Conservation (phyloP, 2,797 vertebrate genomes). For the Echiichthys vipera region DNA sequence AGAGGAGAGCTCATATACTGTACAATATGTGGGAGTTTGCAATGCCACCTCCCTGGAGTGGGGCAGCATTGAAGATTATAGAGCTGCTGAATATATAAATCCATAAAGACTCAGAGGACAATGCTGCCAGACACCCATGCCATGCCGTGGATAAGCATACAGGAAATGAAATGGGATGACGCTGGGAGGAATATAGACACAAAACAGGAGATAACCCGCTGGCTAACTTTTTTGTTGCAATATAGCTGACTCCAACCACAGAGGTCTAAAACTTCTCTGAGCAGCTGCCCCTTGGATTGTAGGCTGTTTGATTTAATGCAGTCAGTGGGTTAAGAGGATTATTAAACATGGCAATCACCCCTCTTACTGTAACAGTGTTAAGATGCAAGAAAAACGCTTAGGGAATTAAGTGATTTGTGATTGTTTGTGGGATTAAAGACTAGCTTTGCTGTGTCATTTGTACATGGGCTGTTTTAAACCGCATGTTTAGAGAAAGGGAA, state of each 20-base stretch:
- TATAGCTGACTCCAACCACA: constrained; percentile 10
- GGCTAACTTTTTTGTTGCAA: constrained; percentile 16
- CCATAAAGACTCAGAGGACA: constrained; percentile 33
- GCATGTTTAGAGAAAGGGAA: background rate
- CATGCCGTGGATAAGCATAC: constrained; percentile 56
- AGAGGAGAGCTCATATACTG: constrained; percentile 39
- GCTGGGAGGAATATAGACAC: constrained; percentile 10
- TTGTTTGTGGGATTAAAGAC: constrained; percentile 65
- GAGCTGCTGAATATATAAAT: constrained; percentile 48
- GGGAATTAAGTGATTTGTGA: constrained; percentile 70
- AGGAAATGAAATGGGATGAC: constrained; percentile 57
- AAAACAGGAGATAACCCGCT: constrained; percentile 25
- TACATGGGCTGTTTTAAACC: constrained; percentile 30
- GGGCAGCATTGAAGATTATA: constrained; percentile 41
- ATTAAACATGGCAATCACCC: constrained; percentile 57
- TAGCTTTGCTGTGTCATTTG: constrained; percentile 43
- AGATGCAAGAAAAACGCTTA: constrained; percentile 59
- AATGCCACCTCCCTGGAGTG: constrained; percentile 36
- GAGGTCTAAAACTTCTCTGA: constrained; percentile 37
- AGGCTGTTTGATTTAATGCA: constrained; percentile 52
- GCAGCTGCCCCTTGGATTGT: constrained; percentile 39
- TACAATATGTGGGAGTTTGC: constrained; percentile 43
- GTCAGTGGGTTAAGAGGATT: constrained; percentile 73
- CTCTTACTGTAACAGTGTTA: constrained; percentile 62
- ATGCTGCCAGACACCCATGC: constrained; percentile 27